phyloP scores from a whole-genome alignment of 2,888 invertebrate genomes.

The Flabesymbios commensalis region DNA sequence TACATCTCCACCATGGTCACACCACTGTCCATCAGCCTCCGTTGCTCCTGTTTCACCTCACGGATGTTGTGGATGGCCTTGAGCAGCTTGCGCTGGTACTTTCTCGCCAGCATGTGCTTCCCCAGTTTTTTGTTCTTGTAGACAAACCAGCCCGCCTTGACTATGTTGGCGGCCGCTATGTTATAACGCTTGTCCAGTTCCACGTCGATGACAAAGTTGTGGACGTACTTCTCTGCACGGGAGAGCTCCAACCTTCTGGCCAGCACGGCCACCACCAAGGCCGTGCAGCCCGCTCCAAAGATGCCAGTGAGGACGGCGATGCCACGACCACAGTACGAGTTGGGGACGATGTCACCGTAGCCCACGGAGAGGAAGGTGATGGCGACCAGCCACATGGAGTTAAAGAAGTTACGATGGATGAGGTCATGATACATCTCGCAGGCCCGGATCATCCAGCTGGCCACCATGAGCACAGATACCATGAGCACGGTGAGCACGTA shows the following conservation, averaged over 20 bases:
- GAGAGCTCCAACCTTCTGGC: conserved; percentile 57
- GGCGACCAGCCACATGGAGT: conserved; percentile 60
- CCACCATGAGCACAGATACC: conserved; percentile 46
- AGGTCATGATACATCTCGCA: conserved; percentile 47
- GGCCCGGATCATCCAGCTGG: conserved; percentile 55
- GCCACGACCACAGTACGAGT: conserved; percentile 58
- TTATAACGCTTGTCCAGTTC: conserved; percentile 54
- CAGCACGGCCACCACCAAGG: conserved; percentile 58
- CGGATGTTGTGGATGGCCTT: conserved; percentile 56
- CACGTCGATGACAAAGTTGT: conserved; percentile 60
- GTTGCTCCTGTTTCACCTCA: conserved; percentile 54
- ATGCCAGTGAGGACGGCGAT: conserved; percentile 59
- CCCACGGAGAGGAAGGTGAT: conserved; percentile 61
- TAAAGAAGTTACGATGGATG: conserved; percentile 50
- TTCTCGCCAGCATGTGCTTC: conserved; percentile 26
- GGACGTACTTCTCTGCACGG: conserved; percentile 58
- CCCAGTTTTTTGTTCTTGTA: conserved; percentile 42
- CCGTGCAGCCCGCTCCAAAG: conserved; percentile 59
- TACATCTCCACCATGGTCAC: conserved; percentile 30
- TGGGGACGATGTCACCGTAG: conserved; percentile 60
- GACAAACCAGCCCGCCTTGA: conserved; percentile 55
- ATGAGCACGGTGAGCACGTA: conserved; percentile 56
- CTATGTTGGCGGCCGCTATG: conserved; percentile 53
- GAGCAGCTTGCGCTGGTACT: conserved; percentile 51
- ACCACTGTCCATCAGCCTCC: conserved; percentile 28